A percentile compares a stretch with the other conserved stretches of the same genome.
Conservation (phyloP, 2,888 invertebrate genomes). For the Drosophila paramelanica region DNA sequence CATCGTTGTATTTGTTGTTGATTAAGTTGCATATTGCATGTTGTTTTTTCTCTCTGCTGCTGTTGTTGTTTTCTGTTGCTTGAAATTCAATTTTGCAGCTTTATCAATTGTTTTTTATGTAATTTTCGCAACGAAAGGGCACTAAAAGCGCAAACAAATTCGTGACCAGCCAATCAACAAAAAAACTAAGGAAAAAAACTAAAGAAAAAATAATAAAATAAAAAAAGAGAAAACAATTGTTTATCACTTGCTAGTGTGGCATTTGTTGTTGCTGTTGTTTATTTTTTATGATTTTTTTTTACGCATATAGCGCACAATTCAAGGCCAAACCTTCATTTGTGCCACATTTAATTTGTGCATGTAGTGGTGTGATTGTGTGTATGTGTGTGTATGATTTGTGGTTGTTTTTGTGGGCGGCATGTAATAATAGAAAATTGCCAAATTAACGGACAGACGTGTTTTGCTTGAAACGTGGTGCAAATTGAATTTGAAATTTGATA, state of each 20-base stretch:
- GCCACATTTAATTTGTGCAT: conserved; percentile 50
- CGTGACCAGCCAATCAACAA: conserved; percentile 51
- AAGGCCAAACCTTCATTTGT: conserved; percentile 75
- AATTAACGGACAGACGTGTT: conserved; percentile 38
- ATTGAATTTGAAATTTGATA: conserved; percentile 50
- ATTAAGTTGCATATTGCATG: not conserved
- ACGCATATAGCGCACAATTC: conserved; percentile 65
- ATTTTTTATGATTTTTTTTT: conserved; percentile 23
- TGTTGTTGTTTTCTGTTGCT: conserved; percentile 16
- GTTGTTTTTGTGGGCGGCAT: conserved; percentile 37
- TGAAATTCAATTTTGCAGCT: conserved; percentile 31
- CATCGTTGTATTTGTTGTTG: conserved; percentile 7
- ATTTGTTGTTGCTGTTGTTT: conserved; percentile 19
- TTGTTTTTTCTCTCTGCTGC: conserved; percentile 4
- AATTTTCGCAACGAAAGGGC: conserved; percentile 53
- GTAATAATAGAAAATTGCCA: conserved; percentile 61
- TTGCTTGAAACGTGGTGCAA: conserved; percentile 21
- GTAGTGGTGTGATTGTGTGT: not conserved
- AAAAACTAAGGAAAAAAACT: conserved; percentile 10
- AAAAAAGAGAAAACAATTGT: conserved; percentile 74
- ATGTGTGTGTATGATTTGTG: conserved; percentile 21
- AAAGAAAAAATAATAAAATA: conserved; percentile 15
- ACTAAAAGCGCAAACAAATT: conserved; percentile 43
- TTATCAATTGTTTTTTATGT: conserved; percentile 52
- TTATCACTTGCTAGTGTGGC: conserved; percentile 50